These are phyloP conservation scores for Cyprinodon variegatus DNA, from an alignment of 2,113 vertebrate species.

Conservation along the genomic window DNA sequence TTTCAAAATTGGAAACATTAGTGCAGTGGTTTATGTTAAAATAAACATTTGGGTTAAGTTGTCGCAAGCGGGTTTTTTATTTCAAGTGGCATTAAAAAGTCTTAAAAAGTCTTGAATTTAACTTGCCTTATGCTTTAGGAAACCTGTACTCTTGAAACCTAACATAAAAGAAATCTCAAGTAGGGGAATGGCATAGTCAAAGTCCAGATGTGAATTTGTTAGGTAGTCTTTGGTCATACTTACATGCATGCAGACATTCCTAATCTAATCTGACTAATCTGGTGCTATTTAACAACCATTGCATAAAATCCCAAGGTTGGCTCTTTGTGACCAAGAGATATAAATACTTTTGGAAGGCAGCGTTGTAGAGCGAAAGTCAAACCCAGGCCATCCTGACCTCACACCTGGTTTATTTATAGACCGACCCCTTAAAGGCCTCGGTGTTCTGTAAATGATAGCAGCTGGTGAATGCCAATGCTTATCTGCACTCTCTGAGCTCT, in stretches of 20 bases:
- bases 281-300: neutral
- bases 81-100: too few species aligned
- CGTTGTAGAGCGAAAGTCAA: constrained; percentile 9
- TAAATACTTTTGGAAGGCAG: constrained; percentile 10
- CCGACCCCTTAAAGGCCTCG: constrained; percentile 1
- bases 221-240: neutral
- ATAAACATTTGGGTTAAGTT: too few species aligned
- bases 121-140: too few species aligned
- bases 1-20: too few species aligned
- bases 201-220: neutral
- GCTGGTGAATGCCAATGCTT: constrained; percentile 1
- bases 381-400: neutral
- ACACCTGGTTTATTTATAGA: constrained; percentile 60
- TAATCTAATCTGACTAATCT: neutral
- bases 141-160: neutral
- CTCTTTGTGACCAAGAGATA: neutral
- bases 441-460: constrained; percentile 50
- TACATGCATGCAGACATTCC: neutral
- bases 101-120: too few species aligned
- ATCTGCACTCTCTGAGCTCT: neutral
- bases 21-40: too few species aligned
- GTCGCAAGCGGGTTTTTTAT: too few species aligned
- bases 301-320: neutral
- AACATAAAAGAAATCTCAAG: neutral
- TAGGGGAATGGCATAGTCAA: neutral